Percentiles rank a stretch among this genome's conserved stretches.
phyloP scores from a whole-genome alignment of 2,113 vertebrate genomes.

The Crotalus viridis region DNA sequence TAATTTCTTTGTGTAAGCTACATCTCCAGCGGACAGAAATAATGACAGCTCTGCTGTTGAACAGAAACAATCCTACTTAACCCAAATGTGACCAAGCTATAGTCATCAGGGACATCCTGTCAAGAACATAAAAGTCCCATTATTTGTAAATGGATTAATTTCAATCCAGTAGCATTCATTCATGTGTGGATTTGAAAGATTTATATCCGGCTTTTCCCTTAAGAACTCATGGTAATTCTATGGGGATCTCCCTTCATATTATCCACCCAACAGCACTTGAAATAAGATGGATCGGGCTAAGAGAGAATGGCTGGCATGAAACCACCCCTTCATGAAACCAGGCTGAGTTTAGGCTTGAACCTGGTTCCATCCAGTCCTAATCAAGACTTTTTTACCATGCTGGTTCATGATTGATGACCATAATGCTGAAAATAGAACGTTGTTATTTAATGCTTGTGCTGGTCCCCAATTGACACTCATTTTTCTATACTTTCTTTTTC shows the following conservation, averaged over 20 bases:
- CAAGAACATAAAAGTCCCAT: background rate
- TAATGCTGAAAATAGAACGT: background rate
- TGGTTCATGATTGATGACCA: background rate
- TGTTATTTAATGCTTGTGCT: background rate
- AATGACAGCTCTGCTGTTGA: background rate
- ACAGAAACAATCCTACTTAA: background rate
- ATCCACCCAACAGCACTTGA: background rate
- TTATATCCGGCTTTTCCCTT: background rate
- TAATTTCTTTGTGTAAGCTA: background rate
- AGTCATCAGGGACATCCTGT: background rate
- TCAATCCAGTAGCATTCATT: background rate
- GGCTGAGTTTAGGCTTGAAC: background rate
- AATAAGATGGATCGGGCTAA: background rate
- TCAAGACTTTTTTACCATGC: background rate
- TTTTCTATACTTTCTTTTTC: background rate
- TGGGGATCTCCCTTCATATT: background rate
- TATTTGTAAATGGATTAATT: background rate
- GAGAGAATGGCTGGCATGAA: background rate
- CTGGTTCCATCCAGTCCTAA: background rate
- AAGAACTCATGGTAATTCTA: background rate
- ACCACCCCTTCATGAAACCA: background rate
- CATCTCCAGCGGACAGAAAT: background rate
- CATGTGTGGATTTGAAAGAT: background rate
- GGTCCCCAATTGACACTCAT: background rate
- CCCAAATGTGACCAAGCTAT: background rate